These are phyloP conservation scores for Ctenodactylus gundi DNA, from an alignment of 2,113 vertebrate species.

Conservation along the genomic window DNA sequence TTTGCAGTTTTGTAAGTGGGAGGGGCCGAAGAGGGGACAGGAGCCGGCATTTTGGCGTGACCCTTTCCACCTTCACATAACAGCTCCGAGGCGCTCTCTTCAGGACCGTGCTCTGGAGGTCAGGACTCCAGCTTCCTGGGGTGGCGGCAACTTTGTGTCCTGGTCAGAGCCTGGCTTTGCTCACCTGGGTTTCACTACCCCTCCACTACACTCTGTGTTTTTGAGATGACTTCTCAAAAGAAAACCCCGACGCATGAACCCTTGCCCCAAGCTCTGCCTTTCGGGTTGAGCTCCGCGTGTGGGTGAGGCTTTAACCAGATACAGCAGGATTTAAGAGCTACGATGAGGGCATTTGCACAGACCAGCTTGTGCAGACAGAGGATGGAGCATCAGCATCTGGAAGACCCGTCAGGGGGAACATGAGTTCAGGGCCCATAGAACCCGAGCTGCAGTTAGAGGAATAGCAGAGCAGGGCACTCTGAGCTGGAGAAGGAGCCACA, in stretches of 20 bases:
- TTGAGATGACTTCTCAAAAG: background rate
- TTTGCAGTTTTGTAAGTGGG: background rate
- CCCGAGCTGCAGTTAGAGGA: background rate
- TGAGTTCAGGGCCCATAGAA: background rate
- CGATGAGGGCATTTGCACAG: background rate
- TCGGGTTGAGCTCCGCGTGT: no score
- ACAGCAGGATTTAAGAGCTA: background rate
- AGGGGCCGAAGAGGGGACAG: background rate
- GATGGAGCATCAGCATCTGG: background rate
- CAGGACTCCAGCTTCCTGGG: background rate
- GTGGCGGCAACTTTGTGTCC: background rate
- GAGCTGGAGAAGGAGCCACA: background rate
- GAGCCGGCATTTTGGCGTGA: background rate
- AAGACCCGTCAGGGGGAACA: background rate
- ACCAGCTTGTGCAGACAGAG: background rate
- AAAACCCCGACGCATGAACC: background rate
- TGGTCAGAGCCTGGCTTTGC: background rate
- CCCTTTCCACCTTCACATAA: background rate
- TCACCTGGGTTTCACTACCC: background rate
- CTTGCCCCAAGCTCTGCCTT: background rate
- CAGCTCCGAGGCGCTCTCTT: background rate
- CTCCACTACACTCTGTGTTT: background rate
- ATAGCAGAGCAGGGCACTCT: background rate
- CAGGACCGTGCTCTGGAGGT: background rate
- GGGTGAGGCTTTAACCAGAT: background rate